phyloP scores from a whole-genome alignment of 2,888 invertebrate genomes.

The Dioctria rufipes region DNA sequence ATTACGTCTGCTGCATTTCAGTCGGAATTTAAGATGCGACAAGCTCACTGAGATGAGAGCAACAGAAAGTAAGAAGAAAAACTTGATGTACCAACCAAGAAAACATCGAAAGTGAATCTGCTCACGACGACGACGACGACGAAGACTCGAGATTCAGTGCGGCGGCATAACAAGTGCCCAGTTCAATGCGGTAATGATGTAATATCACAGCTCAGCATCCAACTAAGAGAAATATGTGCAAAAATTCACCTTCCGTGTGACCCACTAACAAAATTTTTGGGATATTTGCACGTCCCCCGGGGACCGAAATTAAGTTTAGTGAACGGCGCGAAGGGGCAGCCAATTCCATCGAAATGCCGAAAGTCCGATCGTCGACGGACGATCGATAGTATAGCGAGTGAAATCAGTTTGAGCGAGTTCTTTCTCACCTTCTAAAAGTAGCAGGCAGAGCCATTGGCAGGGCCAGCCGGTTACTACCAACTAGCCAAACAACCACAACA shows the following conservation, averaged over 20 bases:
- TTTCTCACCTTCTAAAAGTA: not conserved
- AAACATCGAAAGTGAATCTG: constrained; percentile 1
- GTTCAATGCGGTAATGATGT: not conserved
- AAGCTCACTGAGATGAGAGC: not conserved
- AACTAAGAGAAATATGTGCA: not conserved
- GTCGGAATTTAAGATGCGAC: constrained; percentile 34
- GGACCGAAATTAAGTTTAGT: constrained; percentile 35
- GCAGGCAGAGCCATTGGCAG: not conserved
- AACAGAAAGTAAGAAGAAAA: not conserved
- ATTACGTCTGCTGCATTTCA: constrained; percentile 35
- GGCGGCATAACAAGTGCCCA: too few species aligned
- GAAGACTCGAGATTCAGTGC: not conserved
- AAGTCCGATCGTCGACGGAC: not conserved
- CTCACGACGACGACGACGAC: not conserved
- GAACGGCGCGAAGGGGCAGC: constrained; percentile 5
- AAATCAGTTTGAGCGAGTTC: not conserved
- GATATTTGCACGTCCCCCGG: constrained; percentile 34
- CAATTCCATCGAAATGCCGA: not conserved
- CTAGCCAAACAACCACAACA: not conserved
- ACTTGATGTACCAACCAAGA: not conserved
- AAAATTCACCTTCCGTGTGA: constrained; percentile 7
- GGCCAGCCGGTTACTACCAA: not conserved
- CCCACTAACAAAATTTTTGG: constrained; percentile 31
- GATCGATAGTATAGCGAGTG: not conserved
- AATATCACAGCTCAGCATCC: not conserved